phyloP scores from a whole-genome alignment of 1,140 invertebrate genomes.

The Drosophila bifasciata region DNA sequence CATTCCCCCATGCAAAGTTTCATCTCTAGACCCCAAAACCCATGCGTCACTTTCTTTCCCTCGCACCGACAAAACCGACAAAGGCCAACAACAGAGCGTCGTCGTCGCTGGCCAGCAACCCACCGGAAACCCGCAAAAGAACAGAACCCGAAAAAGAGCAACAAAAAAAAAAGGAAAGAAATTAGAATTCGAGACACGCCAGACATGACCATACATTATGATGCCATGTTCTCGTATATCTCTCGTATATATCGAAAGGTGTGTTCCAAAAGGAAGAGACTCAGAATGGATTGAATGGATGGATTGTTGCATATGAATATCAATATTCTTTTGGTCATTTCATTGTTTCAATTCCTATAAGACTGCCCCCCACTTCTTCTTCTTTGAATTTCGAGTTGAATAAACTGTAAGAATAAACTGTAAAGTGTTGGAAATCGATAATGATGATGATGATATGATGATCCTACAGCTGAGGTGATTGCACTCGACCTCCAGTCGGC shows the following conservation, averaged over 20 bases:
- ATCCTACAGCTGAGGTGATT: conserved; percentile 30
- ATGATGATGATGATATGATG: not conserved
- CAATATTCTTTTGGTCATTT: conserved; percentile 48
- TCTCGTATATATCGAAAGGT: conserved; percentile 33
- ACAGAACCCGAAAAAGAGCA: conserved; percentile 10
- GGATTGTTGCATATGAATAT: conserved; percentile 41
- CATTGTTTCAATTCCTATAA: conserved; percentile 16
- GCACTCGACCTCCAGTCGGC: conserved; percentile 36
- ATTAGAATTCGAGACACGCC: conserved; percentile 31
- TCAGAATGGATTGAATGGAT: conserved; percentile 4
- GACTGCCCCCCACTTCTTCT: too few relatives aligned
- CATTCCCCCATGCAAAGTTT: not conserved
- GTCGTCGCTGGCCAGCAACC: conserved; percentile 32
- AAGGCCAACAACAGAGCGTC: not conserved
- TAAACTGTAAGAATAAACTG: conserved; percentile 36
- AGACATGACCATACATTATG: conserved; percentile 27
- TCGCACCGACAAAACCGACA: not conserved
- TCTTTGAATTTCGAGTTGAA: too few relatives aligned
- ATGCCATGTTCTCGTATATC: conserved; percentile 38
- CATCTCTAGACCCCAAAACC: conserved; percentile 3
- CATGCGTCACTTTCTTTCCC: conserved; percentile 46
- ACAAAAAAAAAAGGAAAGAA: not conserved
- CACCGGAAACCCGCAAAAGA: conserved; percentile 41
- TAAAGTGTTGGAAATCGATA: conserved; percentile 18
- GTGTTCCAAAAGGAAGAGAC: conserved; percentile 36